Evolutionary conservation across 2,888 invertebrate species (phyloP).

Genomic region (Drosophila stalkeri): DNA sequence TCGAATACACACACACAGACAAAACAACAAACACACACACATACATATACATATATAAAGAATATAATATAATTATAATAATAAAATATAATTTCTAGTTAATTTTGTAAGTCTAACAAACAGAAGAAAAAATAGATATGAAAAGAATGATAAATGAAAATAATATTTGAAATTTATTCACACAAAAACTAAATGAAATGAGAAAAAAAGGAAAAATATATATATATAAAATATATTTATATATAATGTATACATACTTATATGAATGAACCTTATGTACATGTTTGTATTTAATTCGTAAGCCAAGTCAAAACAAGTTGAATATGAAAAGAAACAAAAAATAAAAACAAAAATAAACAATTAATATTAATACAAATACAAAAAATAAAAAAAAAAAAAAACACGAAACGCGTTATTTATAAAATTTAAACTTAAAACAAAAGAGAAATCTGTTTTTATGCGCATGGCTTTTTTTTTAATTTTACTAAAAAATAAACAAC

Average conservation of each 20-base stretch:
- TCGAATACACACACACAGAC: constrained; percentile 35
- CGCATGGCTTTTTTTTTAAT: constrained; percentile 57
- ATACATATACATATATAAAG: constrained; percentile 37
- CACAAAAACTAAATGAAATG: constrained; percentile 32
- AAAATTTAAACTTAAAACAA: constrained; percentile 48
- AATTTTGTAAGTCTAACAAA: constrained; percentile 49
- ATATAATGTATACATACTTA: constrained; percentile 58
- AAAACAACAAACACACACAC: constrained; percentile 31
- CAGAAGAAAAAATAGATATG: constrained; percentile 2
- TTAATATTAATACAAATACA: constrained; percentile 24
- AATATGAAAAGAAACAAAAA: constrained; percentile 21
- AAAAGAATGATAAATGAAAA: constrained; percentile 6
- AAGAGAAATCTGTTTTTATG: constrained; percentile 44
- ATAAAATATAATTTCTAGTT: constrained; percentile 57
- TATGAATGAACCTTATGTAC: constrained; percentile 53
- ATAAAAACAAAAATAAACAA: constrained; percentile 21
- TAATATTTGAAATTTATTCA: constrained; percentile 33
- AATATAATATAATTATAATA: constrained; percentile 42
- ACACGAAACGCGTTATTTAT: constrained; percentile 53
- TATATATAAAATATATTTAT: constrained; percentile 73
- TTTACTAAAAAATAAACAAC: constrained; percentile 51
- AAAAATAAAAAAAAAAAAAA: constrained; percentile 19
- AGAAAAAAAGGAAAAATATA: constrained; percentile 41
- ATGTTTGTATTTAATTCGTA: constrained; percentile 71
- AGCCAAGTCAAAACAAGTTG: constrained; percentile 68